Conservation (phyloP, 2,888 invertebrate genomes). For the Dicranocentrus wangi region DNA sequence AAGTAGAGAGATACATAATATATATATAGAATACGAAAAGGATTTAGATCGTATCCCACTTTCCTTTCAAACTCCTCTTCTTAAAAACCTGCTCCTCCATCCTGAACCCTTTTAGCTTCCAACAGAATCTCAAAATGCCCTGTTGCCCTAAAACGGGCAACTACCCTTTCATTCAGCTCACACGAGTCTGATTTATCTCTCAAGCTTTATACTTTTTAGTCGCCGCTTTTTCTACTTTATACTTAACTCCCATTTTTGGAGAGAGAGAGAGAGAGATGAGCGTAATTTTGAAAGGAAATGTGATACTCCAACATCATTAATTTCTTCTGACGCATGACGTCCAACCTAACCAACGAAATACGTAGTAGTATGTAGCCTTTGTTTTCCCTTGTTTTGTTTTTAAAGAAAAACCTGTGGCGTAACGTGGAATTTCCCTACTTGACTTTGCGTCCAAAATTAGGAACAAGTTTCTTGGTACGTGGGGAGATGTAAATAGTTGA, state of each 20-base stretch:
- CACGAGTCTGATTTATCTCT: background rate
- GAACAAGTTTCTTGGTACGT: no score
- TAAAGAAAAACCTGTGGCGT: no score
- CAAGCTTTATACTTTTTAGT: background rate
- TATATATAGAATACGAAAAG: background rate
- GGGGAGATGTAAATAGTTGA: no score
- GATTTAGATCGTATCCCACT: background rate
- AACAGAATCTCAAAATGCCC: constrained; percentile 9
- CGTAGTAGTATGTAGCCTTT: no score
- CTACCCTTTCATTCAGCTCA: background rate
- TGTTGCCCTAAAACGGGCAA: background rate
- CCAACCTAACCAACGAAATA: background rate
- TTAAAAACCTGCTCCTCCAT: background rate
- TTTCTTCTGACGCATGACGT: constrained; percentile 51
- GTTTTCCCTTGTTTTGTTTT: no score
- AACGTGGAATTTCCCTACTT: no score
- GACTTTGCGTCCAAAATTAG: no score
- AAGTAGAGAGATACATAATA: background rate
- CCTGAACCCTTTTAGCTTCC: background rate
- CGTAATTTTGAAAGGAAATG: constrained; percentile 17
- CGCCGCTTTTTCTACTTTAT: background rate
- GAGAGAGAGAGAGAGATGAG: background rate
- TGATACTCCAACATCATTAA: constrained; percentile 44
- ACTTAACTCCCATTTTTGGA: background rate
- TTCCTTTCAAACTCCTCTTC: background rate